These are phyloP conservation scores for Mormyrus lacerda DNA, from an alignment of 2,113 vertebrate species.

Conservation along the genomic window DNA sequence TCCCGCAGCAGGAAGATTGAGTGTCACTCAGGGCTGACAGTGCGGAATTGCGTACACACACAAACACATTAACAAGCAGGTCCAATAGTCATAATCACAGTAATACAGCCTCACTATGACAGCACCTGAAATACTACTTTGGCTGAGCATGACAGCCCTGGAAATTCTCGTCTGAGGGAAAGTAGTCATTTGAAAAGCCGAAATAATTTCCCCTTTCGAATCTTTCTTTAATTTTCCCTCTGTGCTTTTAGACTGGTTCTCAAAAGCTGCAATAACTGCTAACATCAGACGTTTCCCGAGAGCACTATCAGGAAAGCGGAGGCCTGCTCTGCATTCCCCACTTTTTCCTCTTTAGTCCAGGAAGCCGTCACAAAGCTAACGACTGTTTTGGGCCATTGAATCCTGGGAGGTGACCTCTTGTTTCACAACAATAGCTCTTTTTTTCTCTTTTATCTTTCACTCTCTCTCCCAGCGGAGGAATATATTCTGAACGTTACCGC, in stretches of 20 bases:
- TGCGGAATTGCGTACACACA: constrained; percentile 44
- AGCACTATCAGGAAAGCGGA: background rate
- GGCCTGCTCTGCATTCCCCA: background rate
- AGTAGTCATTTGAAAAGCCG: constrained; percentile 61
- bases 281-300: background rate
- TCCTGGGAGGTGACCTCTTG: background rate
- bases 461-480: background rate
- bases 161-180: constrained; percentile 46
- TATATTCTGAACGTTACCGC: background rate
- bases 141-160: constrained; percentile 50
- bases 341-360: background rate
- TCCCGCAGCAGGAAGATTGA: constrained; percentile 57
- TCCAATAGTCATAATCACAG: constrained; percentile 57
- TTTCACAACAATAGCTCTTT: background rate
- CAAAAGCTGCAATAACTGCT: background rate
- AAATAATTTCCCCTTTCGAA: constrained; percentile 46
- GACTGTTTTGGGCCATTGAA: background rate
- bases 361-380: background rate
- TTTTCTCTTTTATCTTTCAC: background rate
- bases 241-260: background rate
- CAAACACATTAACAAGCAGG: constrained; percentile 58
- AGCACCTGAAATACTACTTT: constrained; percentile 50
- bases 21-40: constrained; percentile 50
- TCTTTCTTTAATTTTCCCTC: constrained; percentile 52
- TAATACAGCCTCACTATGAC: constrained; percentile 50